These are phyloP conservation scores for Brachionus rotundiformis DNA, from an alignment of 1,140 invertebrate genomes.

Conservation along the genomic window DNA sequence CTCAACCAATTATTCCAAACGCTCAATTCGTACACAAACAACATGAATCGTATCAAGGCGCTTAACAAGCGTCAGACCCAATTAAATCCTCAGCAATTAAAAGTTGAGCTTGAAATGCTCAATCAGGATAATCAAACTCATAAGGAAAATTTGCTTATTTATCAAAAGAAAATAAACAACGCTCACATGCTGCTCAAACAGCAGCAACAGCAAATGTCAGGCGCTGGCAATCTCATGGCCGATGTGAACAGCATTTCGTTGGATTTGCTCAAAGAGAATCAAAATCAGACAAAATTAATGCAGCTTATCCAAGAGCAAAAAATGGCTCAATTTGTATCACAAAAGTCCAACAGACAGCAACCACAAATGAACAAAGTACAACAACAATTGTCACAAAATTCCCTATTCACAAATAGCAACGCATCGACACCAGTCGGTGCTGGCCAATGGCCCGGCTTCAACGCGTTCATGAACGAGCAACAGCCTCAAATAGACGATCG, in stretches of 20 bases:
- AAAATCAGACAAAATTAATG: neutral
- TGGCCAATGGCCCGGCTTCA: neutral
- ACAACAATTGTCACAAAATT: too few species aligned
- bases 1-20: slow-evolving; percentile 50
- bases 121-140: slow-evolving; percentile 21
- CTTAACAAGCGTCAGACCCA: neutral
- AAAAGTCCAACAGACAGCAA: too few species aligned
- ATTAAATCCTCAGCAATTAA: neutral
- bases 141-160: slow-evolving; percentile 3
- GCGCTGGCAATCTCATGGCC: neutral
- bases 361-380: too few species aligned
- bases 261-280: slow-evolving; percentile 22
- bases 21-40: slow-evolving; percentile 10
- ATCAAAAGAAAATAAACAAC: slow-evolving; percentile 15
- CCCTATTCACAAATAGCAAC: neutral
- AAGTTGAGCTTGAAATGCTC: neutral
- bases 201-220: slow-evolving; percentile 3
- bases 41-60: neutral
- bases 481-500: slow-evolving; percentile 29
- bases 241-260: neutral
- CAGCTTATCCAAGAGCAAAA: slow-evolving; percentile 5
- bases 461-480: neutral
- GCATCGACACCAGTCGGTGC: neutral
- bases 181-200: slow-evolving; percentile 40
- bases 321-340: neutral